These are phyloP conservation scores for Colletes collaris DNA, from an alignment of 2,888 invertebrate species.

Conservation along the genomic window DNA sequence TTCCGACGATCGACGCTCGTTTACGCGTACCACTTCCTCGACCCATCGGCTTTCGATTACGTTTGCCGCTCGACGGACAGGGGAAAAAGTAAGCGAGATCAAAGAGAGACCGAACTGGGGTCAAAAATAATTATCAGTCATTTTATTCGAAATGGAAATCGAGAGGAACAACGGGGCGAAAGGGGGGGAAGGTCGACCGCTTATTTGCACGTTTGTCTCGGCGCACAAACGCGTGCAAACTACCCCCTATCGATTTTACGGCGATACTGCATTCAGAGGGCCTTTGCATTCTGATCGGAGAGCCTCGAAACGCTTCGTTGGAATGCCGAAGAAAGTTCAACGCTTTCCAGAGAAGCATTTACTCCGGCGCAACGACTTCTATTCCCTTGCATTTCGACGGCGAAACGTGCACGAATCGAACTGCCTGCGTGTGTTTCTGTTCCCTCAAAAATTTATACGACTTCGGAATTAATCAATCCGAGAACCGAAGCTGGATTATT, in stretches of 20 bases:
- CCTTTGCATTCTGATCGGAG: constrained; percentile 48
- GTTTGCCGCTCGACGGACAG: too few relatives aligned
- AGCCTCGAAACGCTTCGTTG: constrained; percentile 41
- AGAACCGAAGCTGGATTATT: neutral
- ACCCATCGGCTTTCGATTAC: too few relatives aligned
- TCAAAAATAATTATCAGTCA: too few relatives aligned
- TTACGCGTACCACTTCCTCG: neutral
- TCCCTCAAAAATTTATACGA: constrained; percentile 17
- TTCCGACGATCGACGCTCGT: neutral
- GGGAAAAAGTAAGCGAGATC: too few relatives aligned
- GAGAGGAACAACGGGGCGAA: neutral
- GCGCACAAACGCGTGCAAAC: constrained; percentile 3
- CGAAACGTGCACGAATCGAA: constrained; percentile 17
- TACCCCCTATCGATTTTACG: constrained; percentile 30
- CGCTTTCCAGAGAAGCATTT: constrained; percentile 29
- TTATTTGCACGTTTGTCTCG: constrained; percentile 38
- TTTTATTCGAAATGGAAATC: constrained; percentile 1
- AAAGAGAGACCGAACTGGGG: too few relatives aligned
- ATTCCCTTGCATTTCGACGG: constrained; percentile 23
- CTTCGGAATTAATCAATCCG: constrained; percentile 15
- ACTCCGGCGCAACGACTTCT: constrained; percentile 24
- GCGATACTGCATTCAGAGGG: constrained; percentile 8
- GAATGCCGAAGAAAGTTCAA: constrained; percentile 51
- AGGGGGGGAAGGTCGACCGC: neutral
- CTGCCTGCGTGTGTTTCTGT: constrained; percentile 18